Evolutionary conservation across 2,113 vertebrate genomes (phyloP), one percentile per base, ranked within the genome.

Genomic region (Crotophaga sulcirostris): DNA sequence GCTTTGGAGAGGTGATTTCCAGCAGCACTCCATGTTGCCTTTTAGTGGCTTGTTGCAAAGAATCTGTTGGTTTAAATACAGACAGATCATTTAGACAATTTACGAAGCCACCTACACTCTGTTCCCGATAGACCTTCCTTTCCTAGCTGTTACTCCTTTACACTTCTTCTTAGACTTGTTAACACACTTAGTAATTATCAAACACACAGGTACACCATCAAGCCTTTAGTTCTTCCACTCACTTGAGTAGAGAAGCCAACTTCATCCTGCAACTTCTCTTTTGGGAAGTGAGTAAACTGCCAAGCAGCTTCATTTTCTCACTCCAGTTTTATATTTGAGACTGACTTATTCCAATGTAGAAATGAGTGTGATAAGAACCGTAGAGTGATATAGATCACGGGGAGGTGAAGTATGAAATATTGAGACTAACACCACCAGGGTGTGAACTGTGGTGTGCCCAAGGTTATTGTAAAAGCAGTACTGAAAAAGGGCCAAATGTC

Each of bases 41-140:
- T 83, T 44, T 31, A 63, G 13, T 45, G 12, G 5, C 36, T 91
- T 56, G 26, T 70, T 84, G 67, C 18, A 14, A 85, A 75, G 28
- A 15, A 87, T 13, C 84, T 92, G 83, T 88, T 86, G 49, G 16
- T 87, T 94, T 84, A 70, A 94, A 87, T 19, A 86, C 25, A 94
- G 52, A 40, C 5, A 84, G 38, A 47, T 75, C 10, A 73, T 83
- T 68, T 16, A 69, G 40, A 54, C 2, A 47, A 67, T 85, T 70
- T 51, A 49, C 44, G 67, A 15, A 16, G 28, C 8, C 14, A 81
- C 20, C 11, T 78, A 33, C 17, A 52, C 10, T 78, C 23, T 84
- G 8, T 23, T 75, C 90, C 81, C 31, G 60, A 11, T 6, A 81
- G 18, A 36, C 10, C 23, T 84, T 62, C 49, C 16, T 95, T 87